These are phyloP conservation scores for Holacanthella duospinosa DNA, from an alignment of 2,888 invertebrate species.

Conservation along the genomic window DNA sequence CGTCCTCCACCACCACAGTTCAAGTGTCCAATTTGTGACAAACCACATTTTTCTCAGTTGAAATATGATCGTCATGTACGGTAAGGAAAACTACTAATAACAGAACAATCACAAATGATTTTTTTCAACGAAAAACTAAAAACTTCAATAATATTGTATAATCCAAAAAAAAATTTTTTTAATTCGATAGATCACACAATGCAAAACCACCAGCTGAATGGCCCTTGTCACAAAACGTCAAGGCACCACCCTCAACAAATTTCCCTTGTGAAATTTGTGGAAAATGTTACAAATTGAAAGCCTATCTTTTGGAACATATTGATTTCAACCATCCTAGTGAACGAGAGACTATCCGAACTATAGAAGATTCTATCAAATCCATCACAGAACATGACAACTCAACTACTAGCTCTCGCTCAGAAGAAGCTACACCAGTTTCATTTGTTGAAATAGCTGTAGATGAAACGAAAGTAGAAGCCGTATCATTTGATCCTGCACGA, in stretches of 20 bases:
- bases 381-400: neutral
- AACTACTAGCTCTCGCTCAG: too few species aligned
- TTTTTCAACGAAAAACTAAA: too few species aligned
- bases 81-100: neutral
- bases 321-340: neutral
- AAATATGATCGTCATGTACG: neutral
- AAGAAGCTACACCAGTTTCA: neutral
- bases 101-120: neutral
- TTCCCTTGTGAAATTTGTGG: neutral
- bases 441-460: neutral
- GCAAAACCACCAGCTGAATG: neutral
- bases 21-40: conserved; percentile 1
- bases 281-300: neutral
- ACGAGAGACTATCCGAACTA: neutral
- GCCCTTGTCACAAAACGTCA: neutral
- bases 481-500: neutral
- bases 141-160: too few species aligned
- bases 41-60: neutral
- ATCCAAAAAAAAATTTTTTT: neutral
- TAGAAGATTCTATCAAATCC: neutral
- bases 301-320: neutral
- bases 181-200: neutral
- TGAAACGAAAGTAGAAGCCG: neutral
- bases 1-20: neutral
- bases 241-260: neutral